Percentiles rank a stretch among this genome's conserved stretches.
These are phyloP conservation scores for Agrotis puta DNA, from an alignment of 2,888 invertebrate genomes.

Conservation along the genomic window DNA sequence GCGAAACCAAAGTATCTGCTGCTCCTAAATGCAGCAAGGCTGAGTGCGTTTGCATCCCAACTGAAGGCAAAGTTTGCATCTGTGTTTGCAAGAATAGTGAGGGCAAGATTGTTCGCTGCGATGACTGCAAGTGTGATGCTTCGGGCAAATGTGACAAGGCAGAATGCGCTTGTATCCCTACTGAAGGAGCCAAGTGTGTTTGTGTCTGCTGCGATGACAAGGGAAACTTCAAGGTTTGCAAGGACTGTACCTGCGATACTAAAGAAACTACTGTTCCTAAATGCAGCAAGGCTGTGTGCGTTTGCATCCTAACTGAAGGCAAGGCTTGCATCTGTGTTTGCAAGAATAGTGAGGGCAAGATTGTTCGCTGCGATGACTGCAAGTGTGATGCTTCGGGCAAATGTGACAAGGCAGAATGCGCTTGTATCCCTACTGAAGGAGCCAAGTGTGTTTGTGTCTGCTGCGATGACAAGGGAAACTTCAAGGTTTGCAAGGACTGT, in stretches of 20 bases:
- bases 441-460: constrained; percentile 54
- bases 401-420: constrained; percentile 49
- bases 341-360: constrained; percentile 30
- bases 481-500: constrained; percentile 44
- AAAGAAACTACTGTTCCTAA: constrained; percentile 32
- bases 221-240: constrained; percentile 32
- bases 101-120: constrained; percentile 50
- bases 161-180: constrained; percentile 55
- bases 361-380: constrained; percentile 45
- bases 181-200: constrained; percentile 43
- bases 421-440: constrained; percentile 56
- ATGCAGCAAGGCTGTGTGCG: constrained; percentile 52
- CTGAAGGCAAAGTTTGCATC: constrained; percentile 44
- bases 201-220: constrained; percentile 52
- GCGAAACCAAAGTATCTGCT: constrained; percentile 10
- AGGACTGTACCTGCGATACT: constrained; percentile 38
- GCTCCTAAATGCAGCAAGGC: constrained; percentile 14
- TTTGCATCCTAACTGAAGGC: constrained; percentile 66
- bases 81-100: constrained; percentile 48
- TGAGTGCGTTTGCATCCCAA: constrained; percentile 65
- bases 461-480: constrained; percentile 20
- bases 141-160: constrained; percentile 24
- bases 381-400: constrained; percentile 26
- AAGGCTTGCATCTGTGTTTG: constrained; percentile 52
- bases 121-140: constrained; percentile 61